Percentiles rank a stretch among this genome's conserved stretches.
These are phyloP conservation scores for Esox lucius DNA, from an alignment of 2,797 vertebrate genomes.

Conservation along the genomic window DNA sequence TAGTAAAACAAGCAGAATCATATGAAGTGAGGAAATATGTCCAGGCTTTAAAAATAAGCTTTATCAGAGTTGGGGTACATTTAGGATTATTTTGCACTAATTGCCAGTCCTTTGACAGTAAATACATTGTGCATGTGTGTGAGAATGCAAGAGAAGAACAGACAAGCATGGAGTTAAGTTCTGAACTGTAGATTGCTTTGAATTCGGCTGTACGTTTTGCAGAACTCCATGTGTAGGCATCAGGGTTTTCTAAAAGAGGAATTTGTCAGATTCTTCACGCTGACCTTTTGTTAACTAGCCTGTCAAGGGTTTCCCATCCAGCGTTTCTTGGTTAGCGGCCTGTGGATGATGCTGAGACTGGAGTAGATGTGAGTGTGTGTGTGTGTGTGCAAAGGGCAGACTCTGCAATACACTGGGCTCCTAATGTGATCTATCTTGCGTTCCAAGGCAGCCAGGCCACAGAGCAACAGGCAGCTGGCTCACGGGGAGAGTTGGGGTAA, in stretches of 20 bases:
- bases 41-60: no score
- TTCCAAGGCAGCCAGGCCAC: background rate
- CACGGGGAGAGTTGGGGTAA: no score
- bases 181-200: background rate
- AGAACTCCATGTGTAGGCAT: slow-evolving; percentile 50
- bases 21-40: no score
- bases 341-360: background rate
- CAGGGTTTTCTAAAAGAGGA: slow-evolving; percentile 48
- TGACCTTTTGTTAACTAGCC: slow-evolving; percentile 70
- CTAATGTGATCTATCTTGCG: background rate
- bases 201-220: slow-evolving; percentile 32
- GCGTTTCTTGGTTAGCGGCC: background rate
- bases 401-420: background rate
- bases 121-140: background rate
- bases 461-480: background rate
- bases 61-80: no score
- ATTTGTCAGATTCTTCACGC: slow-evolving; percentile 64
- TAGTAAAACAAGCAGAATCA: no score
- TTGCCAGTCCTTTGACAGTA: no score
- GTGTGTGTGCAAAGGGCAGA: background rate
- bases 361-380: background rate
- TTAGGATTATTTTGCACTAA: no score
- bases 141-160: background rate
- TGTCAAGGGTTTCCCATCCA: slow-evolving; percentile 57
- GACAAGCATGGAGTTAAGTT: background rate